Percentiles rank a stretch among this genome's conserved stretches.
Conservation (phyloP, 2,113 vertebrate genomes). For the Mormoops blainvillei region DNA sequence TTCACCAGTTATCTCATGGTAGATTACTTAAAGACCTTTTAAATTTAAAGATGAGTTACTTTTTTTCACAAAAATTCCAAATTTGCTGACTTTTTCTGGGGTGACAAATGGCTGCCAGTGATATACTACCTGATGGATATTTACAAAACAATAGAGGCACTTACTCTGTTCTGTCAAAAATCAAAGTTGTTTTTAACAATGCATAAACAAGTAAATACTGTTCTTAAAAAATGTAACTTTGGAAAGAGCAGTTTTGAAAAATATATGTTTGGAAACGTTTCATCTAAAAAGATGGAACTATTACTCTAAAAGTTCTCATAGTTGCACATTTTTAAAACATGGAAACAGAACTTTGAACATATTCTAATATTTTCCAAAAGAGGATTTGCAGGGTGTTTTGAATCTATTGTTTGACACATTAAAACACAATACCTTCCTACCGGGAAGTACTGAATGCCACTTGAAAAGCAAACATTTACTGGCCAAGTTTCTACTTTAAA, state of each 20-base stretch:
- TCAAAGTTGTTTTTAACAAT: not conserved
- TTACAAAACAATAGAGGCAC: not conserved
- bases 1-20: not conserved
- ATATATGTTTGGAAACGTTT: not conserved
- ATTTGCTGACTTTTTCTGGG: not conserved
- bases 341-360: not conserved
- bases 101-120: not conserved
- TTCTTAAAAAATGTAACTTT: not conserved
- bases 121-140: not conserved
- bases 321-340: not conserved
- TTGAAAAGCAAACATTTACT: not conserved
- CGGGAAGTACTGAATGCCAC: not conserved
- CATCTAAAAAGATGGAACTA: not conserved
- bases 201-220: not conserved
- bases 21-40: not conserved
- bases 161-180: not conserved
- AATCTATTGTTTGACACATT: conserved; percentile 23
- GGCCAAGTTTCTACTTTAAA: not conserved
- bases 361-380: conserved; percentile 30
- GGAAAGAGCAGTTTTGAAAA: not conserved
- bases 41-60: not conserved
- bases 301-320: not conserved
- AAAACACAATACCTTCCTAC: not conserved
- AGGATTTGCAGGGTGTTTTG: not conserved
- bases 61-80: not conserved